Conservation (phyloP, 2,797 vertebrate species). For the Lithobates pipiens region DNA sequence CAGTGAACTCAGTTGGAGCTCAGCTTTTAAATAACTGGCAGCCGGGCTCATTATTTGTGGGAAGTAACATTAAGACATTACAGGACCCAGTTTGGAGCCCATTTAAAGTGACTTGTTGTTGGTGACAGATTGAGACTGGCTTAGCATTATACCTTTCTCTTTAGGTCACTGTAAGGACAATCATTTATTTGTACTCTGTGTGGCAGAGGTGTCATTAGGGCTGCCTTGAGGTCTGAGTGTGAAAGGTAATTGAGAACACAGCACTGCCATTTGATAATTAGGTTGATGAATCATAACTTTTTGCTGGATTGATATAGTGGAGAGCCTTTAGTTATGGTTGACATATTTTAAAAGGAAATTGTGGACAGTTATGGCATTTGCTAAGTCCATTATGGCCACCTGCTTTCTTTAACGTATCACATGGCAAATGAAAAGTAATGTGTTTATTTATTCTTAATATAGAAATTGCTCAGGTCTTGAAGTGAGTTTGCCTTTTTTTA, state of each 20-base stretch:
- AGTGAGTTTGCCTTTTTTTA: background rate
- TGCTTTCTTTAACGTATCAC: background rate
- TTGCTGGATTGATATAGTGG: background rate
- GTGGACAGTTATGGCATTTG: background rate
- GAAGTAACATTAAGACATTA: slow-evolving; percentile 65
- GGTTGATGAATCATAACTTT: slow-evolving; percentile 19
- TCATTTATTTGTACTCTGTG: slow-evolving; percentile 31
- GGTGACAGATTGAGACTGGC: slow-evolving; percentile 7
- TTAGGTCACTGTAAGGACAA: slow-evolving; percentile 6
- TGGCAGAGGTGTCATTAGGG: slow-evolving; percentile 29
- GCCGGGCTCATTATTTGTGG: slow-evolving; percentile 71
- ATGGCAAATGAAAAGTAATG: background rate
- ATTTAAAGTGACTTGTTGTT: slow-evolving; percentile 18
- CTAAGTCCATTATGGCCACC: background rate
- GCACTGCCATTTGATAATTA: slow-evolving; percentile 5
- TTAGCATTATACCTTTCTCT: slow-evolving; percentile 31
- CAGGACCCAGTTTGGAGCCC: slow-evolving; percentile 20
- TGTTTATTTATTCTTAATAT: background rate
- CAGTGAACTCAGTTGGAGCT: slow-evolving; percentile 75
- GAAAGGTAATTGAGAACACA: background rate
- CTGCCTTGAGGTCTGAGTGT: background rate
- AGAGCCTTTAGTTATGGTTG: background rate
- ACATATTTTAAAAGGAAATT: background rate
- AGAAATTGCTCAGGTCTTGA: background rate
- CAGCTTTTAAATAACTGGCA: slow-evolving; percentile 76